Evolutionary conservation across 2,888 invertebrate species (phyloP).

Genomic region (Mesodorylaimus sp.): DNA sequence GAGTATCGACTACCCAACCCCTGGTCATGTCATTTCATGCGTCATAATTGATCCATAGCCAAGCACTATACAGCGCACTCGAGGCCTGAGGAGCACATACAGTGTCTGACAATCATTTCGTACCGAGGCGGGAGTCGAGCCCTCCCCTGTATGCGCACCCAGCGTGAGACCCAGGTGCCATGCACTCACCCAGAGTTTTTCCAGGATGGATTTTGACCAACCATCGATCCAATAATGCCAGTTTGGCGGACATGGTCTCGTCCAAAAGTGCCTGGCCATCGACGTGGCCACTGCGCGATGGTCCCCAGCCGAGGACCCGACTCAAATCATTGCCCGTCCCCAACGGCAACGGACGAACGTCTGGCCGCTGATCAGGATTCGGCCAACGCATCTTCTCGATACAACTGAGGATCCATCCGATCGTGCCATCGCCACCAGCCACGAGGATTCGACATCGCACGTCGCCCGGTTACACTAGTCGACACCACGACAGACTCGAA

Average conservation of each 20-base stretch:
- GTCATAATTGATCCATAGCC: too few relatives aligned
- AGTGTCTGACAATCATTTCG: too few relatives aligned
- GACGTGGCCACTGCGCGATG: conserved; percentile 15
- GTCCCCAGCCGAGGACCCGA: conserved; percentile 71
- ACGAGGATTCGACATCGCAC: conserved; percentile 41
- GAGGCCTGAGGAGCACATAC: too few relatives aligned
- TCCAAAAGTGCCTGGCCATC: conserved; percentile 16
- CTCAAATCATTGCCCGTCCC: conserved; percentile 88
- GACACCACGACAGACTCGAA: conserved; percentile 66
- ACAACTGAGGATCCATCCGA: conserved; percentile 69
- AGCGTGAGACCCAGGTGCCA: too few relatives aligned
- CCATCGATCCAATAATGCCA: conserved; percentile 46
- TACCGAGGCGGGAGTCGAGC: too few relatives aligned
- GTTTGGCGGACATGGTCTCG: conserved; percentile 36
- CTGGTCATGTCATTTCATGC: not conserved
- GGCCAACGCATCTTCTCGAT: conserved; percentile 51
- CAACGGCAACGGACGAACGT: too few relatives aligned
- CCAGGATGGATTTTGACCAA: conserved; percentile 32
- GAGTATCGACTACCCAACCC: too few relatives aligned
- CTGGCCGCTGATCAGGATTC: too few relatives aligned
- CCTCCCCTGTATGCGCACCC: too few relatives aligned
- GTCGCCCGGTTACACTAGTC: too few relatives aligned
- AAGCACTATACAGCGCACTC: too few relatives aligned
- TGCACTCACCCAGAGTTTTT: not conserved
- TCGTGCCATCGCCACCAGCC: conserved; percentile 83